Percentiles rank a stretch among this genome's conserved stretches.
Evolutionary conservation across 30 jellyfish, hydroid and myxozoan genomes (phyloP).

Genomic region (Phacellophora camtschatica): DNA sequence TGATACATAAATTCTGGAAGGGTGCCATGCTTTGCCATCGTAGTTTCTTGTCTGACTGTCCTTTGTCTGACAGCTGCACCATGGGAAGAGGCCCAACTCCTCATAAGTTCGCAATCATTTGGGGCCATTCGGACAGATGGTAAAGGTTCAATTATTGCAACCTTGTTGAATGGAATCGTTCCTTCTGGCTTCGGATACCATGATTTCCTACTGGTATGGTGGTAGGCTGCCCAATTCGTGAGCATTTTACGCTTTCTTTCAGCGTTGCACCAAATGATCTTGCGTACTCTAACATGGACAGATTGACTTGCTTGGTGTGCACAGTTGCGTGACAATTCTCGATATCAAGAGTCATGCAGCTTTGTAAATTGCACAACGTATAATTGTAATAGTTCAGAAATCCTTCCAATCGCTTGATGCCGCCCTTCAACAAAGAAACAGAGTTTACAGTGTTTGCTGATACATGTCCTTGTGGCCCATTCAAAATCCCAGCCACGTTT

Average conservation of each 20-base stretch:
- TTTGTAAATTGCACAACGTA: background rate
- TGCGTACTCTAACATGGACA: background rate
- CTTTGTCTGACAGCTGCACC: background rate
- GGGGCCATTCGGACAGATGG: background rate
- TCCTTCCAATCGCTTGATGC: background rate
- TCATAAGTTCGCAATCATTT: background rate
- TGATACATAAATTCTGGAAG: background rate
- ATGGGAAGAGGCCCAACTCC: background rate
- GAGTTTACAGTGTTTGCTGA: conserved; percentile 18
- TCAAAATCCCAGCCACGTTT: conserved; percentile 1
- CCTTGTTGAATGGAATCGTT: background rate
- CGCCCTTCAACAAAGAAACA: background rate
- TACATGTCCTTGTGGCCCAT: conserved; percentile 43
- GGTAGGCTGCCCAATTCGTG: background rate
- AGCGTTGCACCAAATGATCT: background rate
- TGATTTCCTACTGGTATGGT: conserved; percentile 15
- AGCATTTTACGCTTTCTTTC: conserved; percentile 5
- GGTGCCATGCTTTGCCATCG: background rate
- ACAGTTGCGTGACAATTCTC: background rate
- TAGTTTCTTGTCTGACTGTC: background rate
- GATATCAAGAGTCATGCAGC: background rate
- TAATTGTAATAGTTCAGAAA: background rate
- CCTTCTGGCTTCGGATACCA: conserved; percentile 41
- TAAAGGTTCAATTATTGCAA: background rate
- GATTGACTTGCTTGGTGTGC: background rate